A percentile compares a stretch with the other conserved stretches of the same genome.
Conservation (phyloP, 2,113 vertebrate genomes). For the Mastomys natalensis region DNA sequence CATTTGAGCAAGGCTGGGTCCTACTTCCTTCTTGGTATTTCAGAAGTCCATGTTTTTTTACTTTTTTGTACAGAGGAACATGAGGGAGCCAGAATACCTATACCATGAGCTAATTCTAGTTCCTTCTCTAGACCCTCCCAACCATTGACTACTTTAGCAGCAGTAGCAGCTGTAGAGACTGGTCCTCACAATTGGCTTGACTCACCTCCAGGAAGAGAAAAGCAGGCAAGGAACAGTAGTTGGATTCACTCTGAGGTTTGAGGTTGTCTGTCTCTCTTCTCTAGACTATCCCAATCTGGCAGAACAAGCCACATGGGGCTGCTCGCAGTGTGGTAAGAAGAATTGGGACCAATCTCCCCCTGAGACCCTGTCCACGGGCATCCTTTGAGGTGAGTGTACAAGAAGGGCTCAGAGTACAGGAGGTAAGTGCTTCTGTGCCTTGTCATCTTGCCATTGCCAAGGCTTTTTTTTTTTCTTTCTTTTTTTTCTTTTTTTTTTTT, state of each 20-base stretch:
- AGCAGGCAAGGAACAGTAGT: too few species aligned
- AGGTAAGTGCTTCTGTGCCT: background rate
- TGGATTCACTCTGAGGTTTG: constrained; percentile 34
- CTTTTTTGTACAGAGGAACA: constrained; percentile 37
- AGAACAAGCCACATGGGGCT: constrained; percentile 97
- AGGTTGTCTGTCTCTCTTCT: constrained; percentile 20
- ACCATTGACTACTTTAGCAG: background rate
- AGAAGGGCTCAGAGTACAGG: background rate
- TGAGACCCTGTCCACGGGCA: constrained; percentile 95
- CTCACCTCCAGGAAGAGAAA: background rate
- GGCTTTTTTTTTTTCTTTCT: background rate
- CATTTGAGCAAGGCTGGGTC: background rate
- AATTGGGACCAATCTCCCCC: constrained; percentile 96
- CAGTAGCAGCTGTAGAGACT: background rate
- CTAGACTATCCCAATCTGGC: constrained; percentile 97
- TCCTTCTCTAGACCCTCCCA: background rate
- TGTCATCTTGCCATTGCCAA: background rate
- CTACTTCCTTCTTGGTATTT: background rate
- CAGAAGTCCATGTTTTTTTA: constrained; percentile 29
- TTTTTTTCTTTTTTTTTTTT: too few species aligned
- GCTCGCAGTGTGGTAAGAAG: constrained; percentile 96
- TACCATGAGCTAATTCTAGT: background rate
- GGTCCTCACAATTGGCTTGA: background rate
- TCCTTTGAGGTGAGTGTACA: constrained; percentile 92
- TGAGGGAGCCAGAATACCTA: background rate